Base-by-base conservation (phyloP, 2,113 vertebrate species). In the Chloroceryle aenea region DNA sequence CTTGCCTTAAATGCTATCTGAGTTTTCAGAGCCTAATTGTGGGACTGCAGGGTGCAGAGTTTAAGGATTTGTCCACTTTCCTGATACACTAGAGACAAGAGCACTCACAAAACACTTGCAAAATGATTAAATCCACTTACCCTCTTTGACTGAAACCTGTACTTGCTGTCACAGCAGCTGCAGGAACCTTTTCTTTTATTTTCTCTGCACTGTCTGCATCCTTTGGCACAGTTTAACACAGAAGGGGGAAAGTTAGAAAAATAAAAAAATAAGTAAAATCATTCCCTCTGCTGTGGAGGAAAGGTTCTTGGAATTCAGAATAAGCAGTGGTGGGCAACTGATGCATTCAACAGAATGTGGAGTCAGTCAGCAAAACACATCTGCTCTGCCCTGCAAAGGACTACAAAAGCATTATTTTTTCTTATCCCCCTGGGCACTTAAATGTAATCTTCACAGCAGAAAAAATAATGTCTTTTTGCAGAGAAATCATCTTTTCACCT, bases 51-150 rank as follows among this genome's bases (percentile, higher is more conserved):
- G 59, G 32, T 30, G 9, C 18, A 55, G 30, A 90, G 18, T 71
- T 93, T 63, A 84, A 26, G 32, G 72, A 55, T 80, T 74, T 89
- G 22, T 77, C 56, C 32, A 34, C 50, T 90, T 84, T 74, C 34
- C 16, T 67, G 78, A 84, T 68, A 59, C 36, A 36, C 10, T 83
- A 42, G 29, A 78, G 42, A 58, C 13, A 93, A 87, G 61, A 81
- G 10, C 27, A 48, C 52, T 72, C 40, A 87, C 2, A 0, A 74
- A 86, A 62, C 29, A 72, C 26, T 85, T 93, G 78, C 43, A 72
- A 68, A 92, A 79, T 85, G 4, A 78, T 68, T 89, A 92, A 89
- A 91, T 95, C 66, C 84, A 79, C 36, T 87, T 73, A 83, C 48
- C 13, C 12, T 23, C n/a, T 91, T 94, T 91, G 71, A 71, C 19